Evolutionary conservation across 2,797 vertebrate species (phyloP).

Genomic region (Lepus oiostolus): DNA sequence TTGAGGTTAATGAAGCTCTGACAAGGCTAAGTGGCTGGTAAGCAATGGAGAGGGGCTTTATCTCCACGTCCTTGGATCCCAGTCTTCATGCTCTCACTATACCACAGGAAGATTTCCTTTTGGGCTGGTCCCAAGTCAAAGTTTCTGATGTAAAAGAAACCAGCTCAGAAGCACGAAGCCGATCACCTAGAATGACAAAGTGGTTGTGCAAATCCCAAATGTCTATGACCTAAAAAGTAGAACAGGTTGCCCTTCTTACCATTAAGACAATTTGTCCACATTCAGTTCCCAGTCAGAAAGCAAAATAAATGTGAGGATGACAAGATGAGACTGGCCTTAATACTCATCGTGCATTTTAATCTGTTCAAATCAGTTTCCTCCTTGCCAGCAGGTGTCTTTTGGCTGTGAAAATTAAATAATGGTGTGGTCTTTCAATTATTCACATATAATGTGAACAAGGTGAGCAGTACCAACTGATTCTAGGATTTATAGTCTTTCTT

Average conservation of each 20-base stretch:
- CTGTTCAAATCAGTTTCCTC: slow-evolving; percentile 70
- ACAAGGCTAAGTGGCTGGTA: background rate
- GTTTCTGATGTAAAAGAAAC: background rate
- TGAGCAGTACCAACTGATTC: slow-evolving; percentile 64
- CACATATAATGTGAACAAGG: slow-evolving; percentile 62
- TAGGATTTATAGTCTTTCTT: slow-evolving; percentile 59
- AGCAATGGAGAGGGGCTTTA: background rate
- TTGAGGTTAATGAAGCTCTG: background rate
- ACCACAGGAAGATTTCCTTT: background rate
- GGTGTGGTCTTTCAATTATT: background rate
- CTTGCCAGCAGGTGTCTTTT: slow-evolving; percentile 45
- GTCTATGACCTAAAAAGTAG: slow-evolving; percentile 39
- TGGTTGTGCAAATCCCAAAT: background rate
- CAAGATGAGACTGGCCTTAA: slow-evolving; percentile 63
- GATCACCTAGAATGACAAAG: background rate
- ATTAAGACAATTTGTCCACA: slow-evolving; percentile 58
- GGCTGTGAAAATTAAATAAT: slow-evolving; percentile 72
- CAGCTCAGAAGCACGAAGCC: slow-evolving; percentile 12
- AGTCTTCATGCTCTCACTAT: background rate
- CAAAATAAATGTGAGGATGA: slow-evolving; percentile 69
- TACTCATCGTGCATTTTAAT: slow-evolving; percentile 60
- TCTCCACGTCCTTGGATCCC: background rate
- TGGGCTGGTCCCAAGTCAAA: background rate
- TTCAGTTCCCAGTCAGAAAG: slow-evolving; percentile 46
- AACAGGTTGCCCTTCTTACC: background rate